Percentiles rank a stretch among this genome's conserved stretches.
phyloP scores from a whole-genome alignment of 1,140 invertebrate genomes.

The Chlorops oryzae region DNA sequence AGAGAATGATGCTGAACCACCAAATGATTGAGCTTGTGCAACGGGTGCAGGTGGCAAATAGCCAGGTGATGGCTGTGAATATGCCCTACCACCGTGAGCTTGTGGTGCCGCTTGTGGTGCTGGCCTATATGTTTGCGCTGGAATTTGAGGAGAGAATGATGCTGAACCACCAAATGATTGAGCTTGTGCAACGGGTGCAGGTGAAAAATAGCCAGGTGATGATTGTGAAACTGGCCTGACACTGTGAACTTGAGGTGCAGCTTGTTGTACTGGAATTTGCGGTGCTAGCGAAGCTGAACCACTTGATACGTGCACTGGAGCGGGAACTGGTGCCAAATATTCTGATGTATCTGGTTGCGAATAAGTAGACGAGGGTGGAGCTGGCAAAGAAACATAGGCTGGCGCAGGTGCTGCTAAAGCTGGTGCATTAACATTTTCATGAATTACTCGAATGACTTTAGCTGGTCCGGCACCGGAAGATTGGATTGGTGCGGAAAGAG shows the following conservation, averaged over 20 bases:
- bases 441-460: conserved; percentile 40
- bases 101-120: conserved; percentile 13
- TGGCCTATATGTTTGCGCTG: conserved; percentile 38
- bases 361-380: background rate
- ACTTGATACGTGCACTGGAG: conserved; percentile 14
- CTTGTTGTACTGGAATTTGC: no score
- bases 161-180: conserved; percentile 10
- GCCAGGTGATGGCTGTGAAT: no score
- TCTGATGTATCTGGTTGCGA: background rate
- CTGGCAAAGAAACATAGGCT: background rate
- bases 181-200: conserved; percentile 5
- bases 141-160: conserved; percentile 28
- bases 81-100: no score
- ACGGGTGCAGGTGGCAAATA: no score
- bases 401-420: conserved; percentile 4
- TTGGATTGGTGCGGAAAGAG: conserved; percentile 10
- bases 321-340: conserved; percentile 6
- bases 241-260: conserved; percentile 9
- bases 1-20: conserved; percentile 22
- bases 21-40: background rate
- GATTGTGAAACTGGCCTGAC: no score
- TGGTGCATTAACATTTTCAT: conserved; percentile 23
- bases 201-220: conserved; percentile 17
- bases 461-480: conserved; percentile 15
- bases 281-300: conserved; percentile 31